A percentile compares a stretch with the other conserved stretches of the same genome.
Conservation (phyloP, 2,113 vertebrate species). For the Rhinopomastus cyanomelas region DNA sequence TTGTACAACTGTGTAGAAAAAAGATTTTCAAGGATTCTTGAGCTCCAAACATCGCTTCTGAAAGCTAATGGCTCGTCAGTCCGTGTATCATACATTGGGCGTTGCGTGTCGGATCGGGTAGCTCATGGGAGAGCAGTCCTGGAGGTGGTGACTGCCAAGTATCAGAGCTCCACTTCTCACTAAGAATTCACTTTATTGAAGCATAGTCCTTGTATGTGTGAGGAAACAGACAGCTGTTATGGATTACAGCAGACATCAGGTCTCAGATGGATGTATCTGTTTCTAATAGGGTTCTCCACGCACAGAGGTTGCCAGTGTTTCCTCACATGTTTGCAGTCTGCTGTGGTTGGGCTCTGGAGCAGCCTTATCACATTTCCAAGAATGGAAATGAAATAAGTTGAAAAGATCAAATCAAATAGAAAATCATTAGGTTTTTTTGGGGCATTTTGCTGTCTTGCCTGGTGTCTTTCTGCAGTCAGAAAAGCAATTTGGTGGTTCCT, state of each 20-base stretch:
- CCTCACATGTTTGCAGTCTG: not conserved
- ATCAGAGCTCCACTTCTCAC: not conserved
- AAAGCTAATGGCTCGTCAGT: not conserved
- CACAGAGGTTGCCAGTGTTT: not conserved
- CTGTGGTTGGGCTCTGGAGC: not conserved
- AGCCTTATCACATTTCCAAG: fast-evolving
- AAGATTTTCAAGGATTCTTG: not conserved
- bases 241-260: not conserved
- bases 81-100: fast-evolving
- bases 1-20: not conserved
- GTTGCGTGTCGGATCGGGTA: not conserved
- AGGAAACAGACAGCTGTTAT: not conserved
- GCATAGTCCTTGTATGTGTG: not conserved
- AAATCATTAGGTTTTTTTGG: not conserved
- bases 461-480: not conserved
- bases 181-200: not conserved
- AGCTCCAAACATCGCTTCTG: not conserved
- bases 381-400: not conserved
- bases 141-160: not conserved
- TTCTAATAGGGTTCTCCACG: not conserved
- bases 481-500: not conserved
- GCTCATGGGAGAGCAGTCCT: not conserved
- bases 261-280: not conserved
- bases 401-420: not conserved
- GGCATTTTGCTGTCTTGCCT: not conserved